These are phyloP conservation scores for Mystacornis crossleyi DNA, from an alignment of 2,113 vertebrate species.

Conservation along the genomic window DNA sequence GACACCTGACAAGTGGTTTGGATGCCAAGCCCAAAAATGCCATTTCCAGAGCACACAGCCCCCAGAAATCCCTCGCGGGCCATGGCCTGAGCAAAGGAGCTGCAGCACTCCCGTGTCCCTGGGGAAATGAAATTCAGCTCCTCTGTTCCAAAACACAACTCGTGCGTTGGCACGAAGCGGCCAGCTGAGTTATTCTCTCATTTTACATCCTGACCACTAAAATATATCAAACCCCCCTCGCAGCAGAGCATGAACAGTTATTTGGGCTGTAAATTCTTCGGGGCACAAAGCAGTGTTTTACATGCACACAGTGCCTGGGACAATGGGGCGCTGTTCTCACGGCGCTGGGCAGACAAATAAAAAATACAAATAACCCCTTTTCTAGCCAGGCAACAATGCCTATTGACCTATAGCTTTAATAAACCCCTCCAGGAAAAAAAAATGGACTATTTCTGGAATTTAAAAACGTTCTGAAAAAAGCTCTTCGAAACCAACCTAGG, in stretches of 20 bases:
- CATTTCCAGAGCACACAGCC: background rate
- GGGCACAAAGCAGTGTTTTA: background rate
- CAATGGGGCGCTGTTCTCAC: background rate
- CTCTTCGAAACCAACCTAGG: background rate
- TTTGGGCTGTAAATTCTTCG: background rate
- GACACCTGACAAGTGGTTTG: background rate
- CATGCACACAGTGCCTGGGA: background rate
- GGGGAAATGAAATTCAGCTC: background rate
- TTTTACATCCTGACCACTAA: background rate
- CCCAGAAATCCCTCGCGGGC: background rate
- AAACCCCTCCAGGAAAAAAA: background rate
- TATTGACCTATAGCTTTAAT: background rate
- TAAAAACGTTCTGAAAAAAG: background rate
- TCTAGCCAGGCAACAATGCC: background rate
- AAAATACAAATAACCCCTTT: background rate
- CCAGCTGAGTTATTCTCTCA: background rate
- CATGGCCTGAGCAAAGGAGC: background rate
- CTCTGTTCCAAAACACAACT: background rate
- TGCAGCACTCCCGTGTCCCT: background rate
- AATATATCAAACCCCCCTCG: background rate
- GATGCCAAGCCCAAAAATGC: background rate
- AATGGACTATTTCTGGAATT: background rate
- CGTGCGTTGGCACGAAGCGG: background rate
- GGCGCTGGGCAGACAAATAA: background rate
- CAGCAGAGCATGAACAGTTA: accelerated